Percentiles rank a stretch among this genome's conserved stretches.
These are phyloP conservation scores for Leucosticte australis DNA, from an alignment of 2,113 vertebrate species.

Conservation along the genomic window DNA sequence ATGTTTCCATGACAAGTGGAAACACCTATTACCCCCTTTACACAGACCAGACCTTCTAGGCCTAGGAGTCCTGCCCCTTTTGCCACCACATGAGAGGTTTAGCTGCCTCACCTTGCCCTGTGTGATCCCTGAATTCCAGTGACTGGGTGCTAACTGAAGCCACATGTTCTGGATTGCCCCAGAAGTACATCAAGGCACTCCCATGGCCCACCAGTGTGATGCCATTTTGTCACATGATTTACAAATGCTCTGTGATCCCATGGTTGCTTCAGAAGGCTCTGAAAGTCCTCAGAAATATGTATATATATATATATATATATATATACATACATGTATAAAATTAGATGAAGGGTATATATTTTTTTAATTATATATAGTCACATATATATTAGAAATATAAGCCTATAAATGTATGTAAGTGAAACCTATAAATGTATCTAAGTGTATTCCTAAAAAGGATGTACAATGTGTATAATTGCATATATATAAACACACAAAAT, in stretches of 20 bases:
- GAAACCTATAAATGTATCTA: not conserved
- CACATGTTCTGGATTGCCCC: not conserved
- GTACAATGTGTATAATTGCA: not conserved
- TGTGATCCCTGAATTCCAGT: not conserved
- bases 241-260: fast-evolving
- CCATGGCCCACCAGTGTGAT: not conserved
- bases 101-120: not conserved
- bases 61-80: no score
- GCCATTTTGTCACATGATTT: not conserved
- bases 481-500: not conserved
- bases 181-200: not conserved
- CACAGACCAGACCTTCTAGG: not conserved
- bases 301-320: not conserved
- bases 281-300: not conserved
- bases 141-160: not conserved
- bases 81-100: not conserved
- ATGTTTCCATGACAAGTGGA: not conserved
- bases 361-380: not conserved
- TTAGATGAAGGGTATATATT: not conserved
- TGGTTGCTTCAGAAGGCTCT: not conserved
- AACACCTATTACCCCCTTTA: not conserved
- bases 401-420: not conserved
- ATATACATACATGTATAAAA: not conserved
- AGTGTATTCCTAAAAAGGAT: not conserved
- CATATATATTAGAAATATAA: not conserved